A percentile compares a stretch with the other conserved stretches of the same genome.
Evolutionary conservation across 2,888 invertebrate genomes (phyloP).

Genomic region (Panzeria rudis): DNA sequence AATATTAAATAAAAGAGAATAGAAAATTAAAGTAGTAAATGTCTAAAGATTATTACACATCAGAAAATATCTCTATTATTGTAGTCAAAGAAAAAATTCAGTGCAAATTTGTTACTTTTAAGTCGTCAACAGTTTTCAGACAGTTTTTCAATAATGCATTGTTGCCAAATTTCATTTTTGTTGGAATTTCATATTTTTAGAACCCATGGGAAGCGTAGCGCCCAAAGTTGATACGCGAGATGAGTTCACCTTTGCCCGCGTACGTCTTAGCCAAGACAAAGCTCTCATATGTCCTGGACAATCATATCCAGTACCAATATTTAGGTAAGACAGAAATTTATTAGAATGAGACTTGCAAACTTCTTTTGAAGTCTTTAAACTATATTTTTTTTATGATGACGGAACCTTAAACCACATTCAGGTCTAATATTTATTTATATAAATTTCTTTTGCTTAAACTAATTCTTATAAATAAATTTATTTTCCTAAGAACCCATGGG

Average conservation of each 20-base stretch:
- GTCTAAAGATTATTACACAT: too few relatives aligned
- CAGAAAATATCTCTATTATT: too few relatives aligned
- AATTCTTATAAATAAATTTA: not conserved
- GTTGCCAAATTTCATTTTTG: not conserved
- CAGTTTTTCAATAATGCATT: not conserved
- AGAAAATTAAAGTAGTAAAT: too few relatives aligned
- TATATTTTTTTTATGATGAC: not conserved
- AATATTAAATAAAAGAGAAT: too few relatives aligned
- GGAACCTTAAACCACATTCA: slow-evolving; percentile 57
- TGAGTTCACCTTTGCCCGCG: slow-evolving; percentile 82
- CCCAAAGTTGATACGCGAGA: slow-evolving; percentile 89
- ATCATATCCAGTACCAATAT: slow-evolving; percentile 81
- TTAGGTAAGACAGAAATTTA: slow-evolving; percentile 79
- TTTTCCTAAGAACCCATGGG: slow-evolving; percentile 84
- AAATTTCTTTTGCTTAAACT: not conserved
- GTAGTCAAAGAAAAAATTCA: too few relatives aligned
- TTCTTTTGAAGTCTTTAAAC: not conserved
- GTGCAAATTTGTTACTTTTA: not conserved
- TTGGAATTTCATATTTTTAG: slow-evolving; percentile 75
- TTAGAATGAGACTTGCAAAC: not conserved
- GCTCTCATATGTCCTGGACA: slow-evolving; percentile 90
- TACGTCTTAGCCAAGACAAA: slow-evolving; percentile 79
- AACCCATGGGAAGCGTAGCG: slow-evolving; percentile 85
- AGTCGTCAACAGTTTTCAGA: not conserved
- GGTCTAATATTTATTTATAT: not conserved